These are phyloP conservation scores for Linhomoeus sp. DNA, from an alignment of 2,888 invertebrate genomes.

Conservation along the genomic window DNA sequence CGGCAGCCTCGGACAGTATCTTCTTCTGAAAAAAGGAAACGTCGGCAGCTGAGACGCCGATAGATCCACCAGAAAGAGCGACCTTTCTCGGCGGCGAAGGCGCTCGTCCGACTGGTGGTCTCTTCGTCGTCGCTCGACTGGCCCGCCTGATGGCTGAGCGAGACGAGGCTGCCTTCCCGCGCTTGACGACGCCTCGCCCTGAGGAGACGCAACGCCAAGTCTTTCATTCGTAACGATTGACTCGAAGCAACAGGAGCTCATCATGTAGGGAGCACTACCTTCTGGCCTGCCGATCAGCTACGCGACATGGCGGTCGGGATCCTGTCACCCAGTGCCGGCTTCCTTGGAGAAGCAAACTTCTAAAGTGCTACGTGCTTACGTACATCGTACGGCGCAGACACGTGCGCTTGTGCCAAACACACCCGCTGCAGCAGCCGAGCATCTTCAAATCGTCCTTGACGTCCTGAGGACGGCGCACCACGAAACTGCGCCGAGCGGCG, in stretches of 20 bases:
- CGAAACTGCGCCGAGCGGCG: slow-evolving; percentile 52
- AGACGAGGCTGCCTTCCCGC: slow-evolving; percentile 39
- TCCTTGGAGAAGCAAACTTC: too few species aligned
- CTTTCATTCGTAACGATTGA: too few species aligned
- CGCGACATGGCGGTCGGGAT: slow-evolving; percentile 1
- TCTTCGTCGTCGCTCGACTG: slow-evolving; percentile 89
- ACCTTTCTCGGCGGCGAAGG: slow-evolving; percentile 13
- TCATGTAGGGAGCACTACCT: too few species aligned
- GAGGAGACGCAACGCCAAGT: too few species aligned
- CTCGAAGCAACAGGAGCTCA: background rate
- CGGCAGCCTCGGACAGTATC: slow-evolving; percentile 43
- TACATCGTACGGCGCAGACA: too few species aligned
- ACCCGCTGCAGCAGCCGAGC: slow-evolving; percentile 39
- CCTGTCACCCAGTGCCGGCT: too few species aligned
- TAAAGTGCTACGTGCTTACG: too few species aligned
- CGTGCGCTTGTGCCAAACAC: slow-evolving; percentile 51
- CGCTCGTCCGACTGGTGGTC: slow-evolving; percentile 47
- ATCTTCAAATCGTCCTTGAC: slow-evolving; percentile 73
- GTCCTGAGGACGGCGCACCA: slow-evolving; percentile 52
- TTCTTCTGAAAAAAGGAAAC: slow-evolving; percentile 36
- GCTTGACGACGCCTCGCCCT: slow-evolving; percentile 60
- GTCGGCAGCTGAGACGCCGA: slow-evolving; percentile 43
- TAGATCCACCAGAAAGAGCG: slow-evolving; percentile 42
- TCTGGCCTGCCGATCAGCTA: slow-evolving; percentile 7
- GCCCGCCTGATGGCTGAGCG: slow-evolving; percentile 55